Evolutionary conservation across 1,140 invertebrate genomes (phyloP).

Genomic region (Phenacoccus solenopsis): DNA sequence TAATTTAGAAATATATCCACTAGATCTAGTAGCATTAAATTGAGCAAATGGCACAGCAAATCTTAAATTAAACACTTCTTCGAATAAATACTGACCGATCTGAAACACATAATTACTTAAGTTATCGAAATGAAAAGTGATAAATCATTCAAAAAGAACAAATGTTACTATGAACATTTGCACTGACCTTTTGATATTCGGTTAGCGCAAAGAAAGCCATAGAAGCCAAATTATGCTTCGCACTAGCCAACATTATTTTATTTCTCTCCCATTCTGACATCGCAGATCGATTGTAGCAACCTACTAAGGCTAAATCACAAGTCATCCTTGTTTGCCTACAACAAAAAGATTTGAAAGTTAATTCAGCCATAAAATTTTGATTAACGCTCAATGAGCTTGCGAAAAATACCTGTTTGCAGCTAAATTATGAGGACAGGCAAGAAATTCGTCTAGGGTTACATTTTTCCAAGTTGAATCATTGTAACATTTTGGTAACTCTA

Average conservation of each 20-base stretch:
- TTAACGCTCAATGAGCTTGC: too few species aligned
- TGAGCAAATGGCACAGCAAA: conserved; percentile 80
- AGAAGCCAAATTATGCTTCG: conserved; percentile 83
- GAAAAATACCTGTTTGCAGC: conserved; percentile 56
- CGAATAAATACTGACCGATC: conserved; percentile 91
- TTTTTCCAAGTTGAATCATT: conserved; percentile 49
- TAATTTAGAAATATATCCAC: conserved; percentile 57
- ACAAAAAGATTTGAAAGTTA: conserved; percentile 18
- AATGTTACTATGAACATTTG: background rate
- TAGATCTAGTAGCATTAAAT: conserved; percentile 76
- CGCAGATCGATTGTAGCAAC: conserved; percentile 83
- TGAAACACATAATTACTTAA: conserved; percentile 30
- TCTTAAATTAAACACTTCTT: conserved; percentile 88
- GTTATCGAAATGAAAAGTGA: background rate
- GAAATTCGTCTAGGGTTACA: conserved; percentile 69
- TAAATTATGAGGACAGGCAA: conserved; percentile 80
- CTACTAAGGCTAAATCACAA: conserved; percentile 82
- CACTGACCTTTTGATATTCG: conserved; percentile 72
- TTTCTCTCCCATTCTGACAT: conserved; percentile 56
- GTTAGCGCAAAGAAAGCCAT: conserved; percentile 97
- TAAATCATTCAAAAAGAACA: background rate
- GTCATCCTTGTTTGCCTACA: conserved; percentile 92
- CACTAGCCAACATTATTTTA: conserved; percentile 76
- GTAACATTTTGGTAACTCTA: conserved; percentile 68
- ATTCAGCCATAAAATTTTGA: background rate